phyloP scores from a whole-genome alignment of 2,797 vertebrate species.

The Spheniscus humboldti region DNA sequence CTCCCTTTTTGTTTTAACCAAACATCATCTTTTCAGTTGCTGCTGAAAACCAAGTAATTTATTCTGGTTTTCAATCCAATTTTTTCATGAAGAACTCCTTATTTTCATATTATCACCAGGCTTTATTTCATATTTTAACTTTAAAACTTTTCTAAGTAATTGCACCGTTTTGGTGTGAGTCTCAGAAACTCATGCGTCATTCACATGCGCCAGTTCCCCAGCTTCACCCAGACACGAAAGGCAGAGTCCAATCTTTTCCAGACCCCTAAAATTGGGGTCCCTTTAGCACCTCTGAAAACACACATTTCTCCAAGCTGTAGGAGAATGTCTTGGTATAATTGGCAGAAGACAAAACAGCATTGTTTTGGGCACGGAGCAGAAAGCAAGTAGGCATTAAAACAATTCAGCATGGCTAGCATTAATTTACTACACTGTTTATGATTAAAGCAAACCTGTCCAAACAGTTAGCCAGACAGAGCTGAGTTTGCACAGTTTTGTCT shows the following conservation, averaged over 20 bases:
- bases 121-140: not conserved
- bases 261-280: not conserved
- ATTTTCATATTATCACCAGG: not conserved
- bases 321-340: not conserved
- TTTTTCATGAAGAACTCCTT: not conserved
- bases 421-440: slow-evolving; percentile 21
- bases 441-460: slow-evolving; percentile 39
- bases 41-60: not conserved
- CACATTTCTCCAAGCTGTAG: not conserved
- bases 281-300: not conserved
- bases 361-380: not conserved
- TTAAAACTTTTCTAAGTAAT: not conserved
- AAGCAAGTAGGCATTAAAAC: not conserved
- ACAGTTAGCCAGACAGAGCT: not conserved
- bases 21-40: not conserved
- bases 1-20: not conserved
- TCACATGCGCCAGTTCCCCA: not conserved
- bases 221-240: not conserved
- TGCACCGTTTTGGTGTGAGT: not conserved
- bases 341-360: not conserved
- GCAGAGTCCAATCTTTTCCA: not conserved
- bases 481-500: slow-evolving; percentile 11
- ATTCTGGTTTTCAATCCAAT: not conserved
- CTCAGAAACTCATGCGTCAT: not conserved
- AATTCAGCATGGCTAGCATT: not conserved